Percentiles rank a stretch among this genome's conserved stretches.
phyloP scores from a whole-genome alignment of 2,113 vertebrate genomes.

The pig (Sus scrofa) region DNA sequence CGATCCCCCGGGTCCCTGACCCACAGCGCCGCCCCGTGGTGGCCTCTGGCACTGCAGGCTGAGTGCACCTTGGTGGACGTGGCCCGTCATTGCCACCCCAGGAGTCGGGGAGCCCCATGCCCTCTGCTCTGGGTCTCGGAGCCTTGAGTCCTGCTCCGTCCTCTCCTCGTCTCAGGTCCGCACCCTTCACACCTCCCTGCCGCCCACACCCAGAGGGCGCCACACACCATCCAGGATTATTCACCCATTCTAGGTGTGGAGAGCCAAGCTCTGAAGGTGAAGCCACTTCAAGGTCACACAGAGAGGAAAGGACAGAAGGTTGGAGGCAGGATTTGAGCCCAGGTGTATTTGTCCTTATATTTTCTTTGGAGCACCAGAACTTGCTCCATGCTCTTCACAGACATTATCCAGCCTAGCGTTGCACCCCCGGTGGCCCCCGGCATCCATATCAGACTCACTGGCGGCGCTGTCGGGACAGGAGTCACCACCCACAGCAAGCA shows the following conservation, averaged over 20 bases:
- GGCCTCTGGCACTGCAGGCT: background rate
- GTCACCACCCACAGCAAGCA: background rate
- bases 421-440: fast-evolving
- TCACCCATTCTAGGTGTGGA: background rate
- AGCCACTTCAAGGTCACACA: background rate
- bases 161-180: too few relatives aligned
- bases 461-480: fast-evolving
- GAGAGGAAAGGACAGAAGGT: fast-evolving
- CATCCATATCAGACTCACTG: background rate
- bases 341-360: background rate
- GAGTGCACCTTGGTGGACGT: fast-evolving
- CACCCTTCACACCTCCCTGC: background rate
- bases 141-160: background rate
- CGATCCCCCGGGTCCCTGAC: background rate
- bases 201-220: background rate
- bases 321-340: background rate
- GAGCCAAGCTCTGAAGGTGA: fast-evolving
- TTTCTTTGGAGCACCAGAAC: background rate
- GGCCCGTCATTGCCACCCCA: too few relatives aligned
- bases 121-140: fast-evolving
- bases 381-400: background rate
- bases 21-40: slow-evolving; percentile 45
- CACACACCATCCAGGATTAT: background rate
- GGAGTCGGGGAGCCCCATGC: fast-evolving
- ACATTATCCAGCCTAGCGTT: fast-evolving